These are phyloP conservation scores for Acropora yongei DNA, from an alignment of 64 coral and sea anemone genomes.

Conservation along the genomic window DNA sequence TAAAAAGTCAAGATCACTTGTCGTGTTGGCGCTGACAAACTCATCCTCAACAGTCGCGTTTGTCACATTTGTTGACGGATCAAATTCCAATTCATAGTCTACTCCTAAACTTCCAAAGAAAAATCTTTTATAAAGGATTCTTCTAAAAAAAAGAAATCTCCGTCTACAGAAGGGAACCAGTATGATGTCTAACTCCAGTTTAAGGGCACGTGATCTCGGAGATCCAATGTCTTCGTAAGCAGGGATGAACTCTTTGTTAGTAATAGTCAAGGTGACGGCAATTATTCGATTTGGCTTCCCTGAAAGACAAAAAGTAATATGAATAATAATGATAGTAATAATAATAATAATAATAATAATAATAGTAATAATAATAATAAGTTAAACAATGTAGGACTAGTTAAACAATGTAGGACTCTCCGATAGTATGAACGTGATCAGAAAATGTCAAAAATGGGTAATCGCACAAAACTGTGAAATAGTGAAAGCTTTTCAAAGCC, in stretches of 20 bases:
- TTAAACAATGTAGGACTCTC: too few species aligned
- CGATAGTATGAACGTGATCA: too few species aligned
- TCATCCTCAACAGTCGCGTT: not conserved
- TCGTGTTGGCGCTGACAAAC: not conserved
- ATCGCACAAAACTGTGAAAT: too few species aligned
- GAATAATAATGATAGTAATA: too few species aligned
- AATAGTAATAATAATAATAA: too few species aligned
- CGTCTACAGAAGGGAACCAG: not conserved
- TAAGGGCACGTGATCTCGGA: not conserved
- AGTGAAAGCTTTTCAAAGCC: too few species aligned
- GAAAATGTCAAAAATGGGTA: too few species aligned
- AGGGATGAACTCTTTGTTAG: not conserved
- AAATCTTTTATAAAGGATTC: not conserved
- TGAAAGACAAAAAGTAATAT: not conserved
- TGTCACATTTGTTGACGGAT: not conserved
- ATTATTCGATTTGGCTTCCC: not conserved
- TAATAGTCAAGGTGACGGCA: not conserved
- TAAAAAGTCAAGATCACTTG: not conserved
- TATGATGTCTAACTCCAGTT: not conserved
- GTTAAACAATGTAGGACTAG: too few species aligned
- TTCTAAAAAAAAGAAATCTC: not conserved
- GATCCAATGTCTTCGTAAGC: not conserved
- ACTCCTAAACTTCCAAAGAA: not conserved
- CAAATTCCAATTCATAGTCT: not conserved
- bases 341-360: too few species aligned